Evolutionary conservation across 2,797 vertebrate genomes (phyloP).

Genomic region (Peromyscus aztecus): DNA sequence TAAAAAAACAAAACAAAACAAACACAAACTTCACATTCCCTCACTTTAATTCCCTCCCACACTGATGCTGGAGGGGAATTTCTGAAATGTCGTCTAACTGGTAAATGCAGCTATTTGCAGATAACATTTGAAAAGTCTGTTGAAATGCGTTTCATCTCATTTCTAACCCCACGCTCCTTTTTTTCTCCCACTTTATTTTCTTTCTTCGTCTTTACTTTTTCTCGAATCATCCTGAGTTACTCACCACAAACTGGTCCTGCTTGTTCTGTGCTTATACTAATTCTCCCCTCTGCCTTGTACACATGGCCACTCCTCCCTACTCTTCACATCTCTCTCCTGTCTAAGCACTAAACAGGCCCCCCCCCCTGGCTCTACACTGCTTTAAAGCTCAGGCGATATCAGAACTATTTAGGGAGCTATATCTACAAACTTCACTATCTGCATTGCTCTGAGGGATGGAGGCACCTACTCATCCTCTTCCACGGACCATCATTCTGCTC

Average conservation of each 20-base stretch:
- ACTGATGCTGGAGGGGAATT: neutral
- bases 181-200: neutral
- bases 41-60: neutral
- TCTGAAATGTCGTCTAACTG: neutral
- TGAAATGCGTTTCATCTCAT: neutral
- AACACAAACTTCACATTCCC: neutral
- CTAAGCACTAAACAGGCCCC: neutral
- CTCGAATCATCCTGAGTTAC: neutral
- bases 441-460: neutral
- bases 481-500: neutral
- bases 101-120: neutral
- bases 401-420: neutral
- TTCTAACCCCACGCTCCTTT: neutral
- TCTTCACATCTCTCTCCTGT: neutral
- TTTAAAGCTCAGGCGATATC: neutral
- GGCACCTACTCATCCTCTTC: neutral
- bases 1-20: neutral
- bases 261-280: neutral
- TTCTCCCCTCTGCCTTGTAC: neutral
- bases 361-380: no score
- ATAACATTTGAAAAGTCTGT: neutral
- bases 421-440: neutral
- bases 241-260: no score
- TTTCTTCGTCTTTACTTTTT: neutral
- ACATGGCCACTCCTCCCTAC: neutral